Evolutionary conservation across 1,140 invertebrate species (phyloP).

Genomic region (Physella acuta): DNA sequence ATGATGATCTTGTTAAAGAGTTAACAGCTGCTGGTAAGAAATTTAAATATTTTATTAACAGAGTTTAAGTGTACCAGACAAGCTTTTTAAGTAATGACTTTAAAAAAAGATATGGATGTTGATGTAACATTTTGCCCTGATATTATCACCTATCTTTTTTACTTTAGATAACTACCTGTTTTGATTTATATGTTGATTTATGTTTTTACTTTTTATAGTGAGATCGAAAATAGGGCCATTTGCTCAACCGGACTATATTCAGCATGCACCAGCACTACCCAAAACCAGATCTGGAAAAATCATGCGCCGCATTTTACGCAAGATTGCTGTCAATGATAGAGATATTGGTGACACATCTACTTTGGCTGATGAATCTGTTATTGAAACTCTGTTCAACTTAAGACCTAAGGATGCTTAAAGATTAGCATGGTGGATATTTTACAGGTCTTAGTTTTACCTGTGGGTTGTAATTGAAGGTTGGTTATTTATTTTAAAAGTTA

Average conservation of each 20-base stretch:
- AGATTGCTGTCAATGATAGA: slow-evolving; percentile 78
- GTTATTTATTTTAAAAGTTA: too few species aligned
- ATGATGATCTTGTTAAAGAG: slow-evolving; percentile 72
- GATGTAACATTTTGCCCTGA: not conserved
- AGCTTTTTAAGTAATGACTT: too few species aligned
- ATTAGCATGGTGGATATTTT: too few species aligned
- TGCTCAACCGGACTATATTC: slow-evolving; percentile 91
- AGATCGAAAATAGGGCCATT: slow-evolving; percentile 93
- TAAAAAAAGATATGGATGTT: not conserved
- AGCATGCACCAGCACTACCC: slow-evolving; percentile 83
- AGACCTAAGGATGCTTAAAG: slow-evolving; percentile 45
- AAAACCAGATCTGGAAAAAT: slow-evolving; percentile 98
- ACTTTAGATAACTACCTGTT: too few species aligned
- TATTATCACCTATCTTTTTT: not conserved
- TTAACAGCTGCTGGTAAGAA: slow-evolving; percentile 76
- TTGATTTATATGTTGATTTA: not conserved
- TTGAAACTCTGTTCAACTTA: slow-evolving; percentile 60
- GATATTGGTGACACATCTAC: slow-evolving; percentile 92
- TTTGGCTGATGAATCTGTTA: slow-evolving; percentile 82
- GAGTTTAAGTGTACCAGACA: too few species aligned
- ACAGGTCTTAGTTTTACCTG: too few species aligned
- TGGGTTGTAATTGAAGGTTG: too few species aligned
- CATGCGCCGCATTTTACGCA: slow-evolving; percentile 90
- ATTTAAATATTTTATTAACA: too few species aligned
- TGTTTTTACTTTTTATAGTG: slow-evolving; percentile 64